Evolutionary conservation across 2,888 invertebrate genomes (phyloP), one percentile per base, ranked within the genome.

Genomic region (Ophonus ardosiacus): DNA sequence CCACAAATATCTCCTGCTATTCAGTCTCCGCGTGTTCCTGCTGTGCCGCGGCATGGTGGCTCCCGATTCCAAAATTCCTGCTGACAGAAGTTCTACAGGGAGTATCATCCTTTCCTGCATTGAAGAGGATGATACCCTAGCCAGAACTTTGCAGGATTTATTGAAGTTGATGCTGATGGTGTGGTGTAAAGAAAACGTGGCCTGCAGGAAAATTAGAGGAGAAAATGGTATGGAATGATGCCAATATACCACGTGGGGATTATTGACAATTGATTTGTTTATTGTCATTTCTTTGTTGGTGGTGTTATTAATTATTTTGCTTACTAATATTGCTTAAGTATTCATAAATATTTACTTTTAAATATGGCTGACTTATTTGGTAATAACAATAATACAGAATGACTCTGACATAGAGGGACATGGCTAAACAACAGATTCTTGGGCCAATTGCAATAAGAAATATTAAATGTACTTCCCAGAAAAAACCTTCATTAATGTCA

Each of bases 121-220:
- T 15, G 87, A 89, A 87, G 88, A 89, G 86, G 90, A 91, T 86
- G 92, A 91, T 86, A 93, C 94, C 84, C 90, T 95, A 82, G 92
- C 93, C 87, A 93, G 93, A 87, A 95, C 95, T 89, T 92, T 97
- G 88, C 96, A 97, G 90, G 96, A 96, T 89, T 93, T 97, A 86
- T 93, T 96, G 89, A 96, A 96, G 91, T 92, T 96, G 88, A 96
- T 97, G 96, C 93, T 97, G 88, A 92, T 96, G 89, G 93, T 97
- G 76, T 97, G 97, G 97, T 96, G 96, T 90, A 93, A 95, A 88
- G 95, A 96, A 90, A 94, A 94, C 88, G 93, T 95, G 91, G 95
- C 95, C 76, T 93, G 95, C 88, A 93, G 93, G 87, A 92, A 93
- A 88, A 92, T 95, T 86, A 94, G 95, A 89, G 91, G 92, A 86